These are phyloP conservation scores for Leptinotarsa tumamoca DNA, from an alignment of 2,888 invertebrate species.

Conservation along the genomic window DNA sequence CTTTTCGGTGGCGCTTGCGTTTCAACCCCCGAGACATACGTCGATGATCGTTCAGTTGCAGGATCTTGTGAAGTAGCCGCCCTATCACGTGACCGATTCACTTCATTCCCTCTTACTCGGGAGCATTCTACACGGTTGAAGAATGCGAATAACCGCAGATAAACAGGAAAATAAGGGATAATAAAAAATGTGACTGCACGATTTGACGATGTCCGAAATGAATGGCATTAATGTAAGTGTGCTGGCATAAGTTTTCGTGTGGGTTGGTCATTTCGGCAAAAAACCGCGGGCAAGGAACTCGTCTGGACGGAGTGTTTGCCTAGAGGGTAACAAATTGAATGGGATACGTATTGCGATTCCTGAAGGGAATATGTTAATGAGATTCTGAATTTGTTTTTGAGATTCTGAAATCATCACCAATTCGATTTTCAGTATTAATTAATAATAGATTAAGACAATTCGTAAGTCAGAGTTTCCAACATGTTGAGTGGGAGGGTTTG, in stretches of 20 bases:
- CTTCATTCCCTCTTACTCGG: slow-evolving; percentile 51
- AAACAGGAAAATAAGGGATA: slow-evolving; percentile 48
- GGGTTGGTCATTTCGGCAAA: neutral
- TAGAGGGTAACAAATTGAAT: slow-evolving; percentile 22
- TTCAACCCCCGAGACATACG: slow-evolving; percentile 44
- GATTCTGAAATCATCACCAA: neutral
- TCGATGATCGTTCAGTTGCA: slow-evolving; percentile 42
- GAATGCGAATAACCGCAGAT: slow-evolving; percentile 55
- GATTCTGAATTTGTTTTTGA: neutral
- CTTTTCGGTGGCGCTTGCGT: slow-evolving; percentile 48
- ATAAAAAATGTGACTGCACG: slow-evolving; percentile 33
- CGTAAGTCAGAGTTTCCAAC: neutral
- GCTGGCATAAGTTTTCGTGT: slow-evolving; percentile 16
- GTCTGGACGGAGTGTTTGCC: slow-evolving; percentile 13
- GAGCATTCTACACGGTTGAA: slow-evolving; percentile 49
- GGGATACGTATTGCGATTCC: neutral
- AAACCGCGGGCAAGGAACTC: slow-evolving; percentile 9
- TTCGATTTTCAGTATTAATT: neutral
- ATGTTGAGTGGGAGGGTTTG: too few species aligned
- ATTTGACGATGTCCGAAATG: slow-evolving; percentile 29
- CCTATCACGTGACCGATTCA: slow-evolving; percentile 57
- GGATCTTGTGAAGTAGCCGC: slow-evolving; percentile 56
- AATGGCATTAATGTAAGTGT: slow-evolving; percentile 27
- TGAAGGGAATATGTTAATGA: neutral
- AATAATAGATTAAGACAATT: neutral